Percentiles rank a stretch among this genome's conserved stretches.
These are phyloP conservation scores for Argya squamiceps DNA, from an alignment of 2,797 vertebrate species.

Conservation along the genomic window DNA sequence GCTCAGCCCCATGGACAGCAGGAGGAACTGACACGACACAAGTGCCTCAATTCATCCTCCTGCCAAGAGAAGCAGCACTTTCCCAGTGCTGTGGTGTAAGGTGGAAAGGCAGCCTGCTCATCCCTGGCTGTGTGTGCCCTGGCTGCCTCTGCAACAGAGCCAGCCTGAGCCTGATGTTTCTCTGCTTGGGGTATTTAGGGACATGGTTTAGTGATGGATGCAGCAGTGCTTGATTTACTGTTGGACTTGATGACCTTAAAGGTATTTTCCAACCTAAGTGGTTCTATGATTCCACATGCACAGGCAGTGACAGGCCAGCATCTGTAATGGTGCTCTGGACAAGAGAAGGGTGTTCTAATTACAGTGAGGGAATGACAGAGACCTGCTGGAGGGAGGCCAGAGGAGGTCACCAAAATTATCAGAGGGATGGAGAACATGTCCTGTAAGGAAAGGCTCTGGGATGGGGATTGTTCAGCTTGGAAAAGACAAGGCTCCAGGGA, in stretches of 20 bases:
- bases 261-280: background rate
- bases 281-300: background rate
- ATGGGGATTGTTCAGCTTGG: background rate
- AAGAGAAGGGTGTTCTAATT: background rate
- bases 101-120: background rate
- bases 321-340: background rate
- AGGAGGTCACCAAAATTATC: background rate
- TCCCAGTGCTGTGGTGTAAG: background rate
- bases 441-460: background rate
- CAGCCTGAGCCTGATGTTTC: background rate
- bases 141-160: background rate
- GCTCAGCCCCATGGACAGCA: background rate
- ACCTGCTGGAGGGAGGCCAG: background rate
- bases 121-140: background rate
- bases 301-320: background rate
- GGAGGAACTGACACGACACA: background rate
- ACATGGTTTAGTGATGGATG: background rate
- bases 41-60: background rate
- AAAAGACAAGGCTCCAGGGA: background rate
- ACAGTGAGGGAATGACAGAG: background rate
- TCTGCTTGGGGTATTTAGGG: background rate
- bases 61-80: background rate
- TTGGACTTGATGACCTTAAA: background rate
- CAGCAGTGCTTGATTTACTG: background rate
- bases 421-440: background rate